A percentile compares a stretch with the other conserved stretches of the same genome.
Evolutionary conservation across 2,113 vertebrate genomes (phyloP).

Genomic region (Corythaeola cristata): DNA sequence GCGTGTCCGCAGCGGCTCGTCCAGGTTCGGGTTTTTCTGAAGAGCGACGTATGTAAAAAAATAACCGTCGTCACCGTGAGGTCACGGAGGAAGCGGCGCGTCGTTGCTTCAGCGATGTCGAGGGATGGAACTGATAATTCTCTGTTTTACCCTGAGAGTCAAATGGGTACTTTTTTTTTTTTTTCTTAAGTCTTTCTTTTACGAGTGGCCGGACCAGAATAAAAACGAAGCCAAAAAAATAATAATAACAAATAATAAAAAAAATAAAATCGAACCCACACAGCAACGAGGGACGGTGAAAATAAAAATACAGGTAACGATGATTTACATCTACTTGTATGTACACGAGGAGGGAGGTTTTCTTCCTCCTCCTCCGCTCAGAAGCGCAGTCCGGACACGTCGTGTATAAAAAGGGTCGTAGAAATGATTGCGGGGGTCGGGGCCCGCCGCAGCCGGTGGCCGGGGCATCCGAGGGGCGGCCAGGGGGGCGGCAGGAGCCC

Average conservation of each 20-base stretch:
- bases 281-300: not conserved
- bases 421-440: not conserved
- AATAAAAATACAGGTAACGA: slow-evolving; percentile 10
- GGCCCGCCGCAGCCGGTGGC: no score
- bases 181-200: not conserved
- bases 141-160: slow-evolving; percentile 69
- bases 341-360: slow-evolving; percentile 1
- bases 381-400: not conserved
- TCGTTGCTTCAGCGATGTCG: not conserved
- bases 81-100: not conserved
- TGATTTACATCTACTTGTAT: slow-evolving; percentile 56
- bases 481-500: no score
- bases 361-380: not conserved
- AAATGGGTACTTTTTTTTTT: slow-evolving; percentile 39
- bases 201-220: not conserved
- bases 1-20: no score
- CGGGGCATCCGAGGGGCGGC: no score
- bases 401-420: slow-evolving; percentile 12
- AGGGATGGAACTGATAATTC: not conserved
- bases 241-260: not conserved
- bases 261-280: not conserved
- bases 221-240: not conserved
- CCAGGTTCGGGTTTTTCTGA: no score
- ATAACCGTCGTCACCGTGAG: not conserved
- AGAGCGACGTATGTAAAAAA: no score